Percentiles rank a stretch among this genome's conserved stretches.
Conservation (phyloP, 2,888 invertebrate species). For the Rhagonycha lutea region DNA sequence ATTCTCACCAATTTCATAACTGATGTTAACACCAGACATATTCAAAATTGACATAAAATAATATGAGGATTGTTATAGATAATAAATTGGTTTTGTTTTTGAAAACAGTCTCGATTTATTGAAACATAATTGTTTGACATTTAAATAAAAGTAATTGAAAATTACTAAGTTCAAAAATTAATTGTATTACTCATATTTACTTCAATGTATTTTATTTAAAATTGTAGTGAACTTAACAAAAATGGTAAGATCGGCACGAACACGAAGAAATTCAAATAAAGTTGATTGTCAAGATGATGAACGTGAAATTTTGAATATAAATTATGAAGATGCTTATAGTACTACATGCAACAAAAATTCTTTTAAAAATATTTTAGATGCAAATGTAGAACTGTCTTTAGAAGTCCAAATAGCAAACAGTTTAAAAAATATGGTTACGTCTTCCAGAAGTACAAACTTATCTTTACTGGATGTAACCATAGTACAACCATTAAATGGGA, state of each 20-base stretch:
- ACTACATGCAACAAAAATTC: neutral
- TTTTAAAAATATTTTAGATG: neutral
- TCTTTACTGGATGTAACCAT: conserved; percentile 49
- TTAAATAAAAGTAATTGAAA: neutral
- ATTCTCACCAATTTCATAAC: conserved; percentile 34
- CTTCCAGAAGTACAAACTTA: conserved; percentile 41
- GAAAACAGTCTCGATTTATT: neutral
- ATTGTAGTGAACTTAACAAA: neutral
- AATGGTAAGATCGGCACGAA: neutral
- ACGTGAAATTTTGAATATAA: conserved; percentile 14
- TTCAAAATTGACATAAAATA: conserved; percentile 27
- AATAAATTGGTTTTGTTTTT: conserved; percentile 3
- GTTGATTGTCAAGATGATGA: conserved; percentile 1
- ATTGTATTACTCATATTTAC: neutral
- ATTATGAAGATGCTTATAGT: conserved; percentile 11
- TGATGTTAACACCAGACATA: conserved; percentile 35
- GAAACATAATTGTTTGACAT: conserved; percentile 10
- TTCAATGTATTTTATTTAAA: neutral
- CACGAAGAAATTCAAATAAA: neutral
- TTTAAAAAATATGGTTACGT: conserved; percentile 43
- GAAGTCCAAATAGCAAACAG: conserved; percentile 50
- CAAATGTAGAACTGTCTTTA: conserved; percentile 42
- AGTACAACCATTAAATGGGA: conserved; percentile 42
- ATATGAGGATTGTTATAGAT: neutral
- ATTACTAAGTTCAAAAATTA: neutral